These are phyloP conservation scores for Temnothorax unifasciatus DNA, from an alignment of 2,888 invertebrate species.

Conservation along the genomic window DNA sequence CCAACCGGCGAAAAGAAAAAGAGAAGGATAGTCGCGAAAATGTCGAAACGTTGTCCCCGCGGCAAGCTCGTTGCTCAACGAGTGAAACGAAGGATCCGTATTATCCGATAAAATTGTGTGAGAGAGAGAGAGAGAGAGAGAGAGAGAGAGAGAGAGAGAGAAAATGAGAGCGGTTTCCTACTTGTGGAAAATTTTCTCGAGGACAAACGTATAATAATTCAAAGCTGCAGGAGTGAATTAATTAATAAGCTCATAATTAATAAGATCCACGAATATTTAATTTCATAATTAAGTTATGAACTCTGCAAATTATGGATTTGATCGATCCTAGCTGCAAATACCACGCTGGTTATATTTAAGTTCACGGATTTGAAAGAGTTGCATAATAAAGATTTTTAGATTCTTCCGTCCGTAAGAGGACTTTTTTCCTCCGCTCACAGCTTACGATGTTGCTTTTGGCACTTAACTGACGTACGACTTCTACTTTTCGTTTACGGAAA, in stretches of 20 bases:
- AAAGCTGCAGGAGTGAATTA: neutral
- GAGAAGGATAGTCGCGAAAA: neutral
- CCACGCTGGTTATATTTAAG: neutral
- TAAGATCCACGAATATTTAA: neutral
- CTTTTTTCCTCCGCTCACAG: neutral
- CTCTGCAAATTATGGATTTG: neutral
- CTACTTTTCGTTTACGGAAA: neutral
- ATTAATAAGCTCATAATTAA: neutral
- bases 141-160: neutral
- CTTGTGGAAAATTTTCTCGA: conserved; percentile 1
- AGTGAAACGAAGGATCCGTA: conserved; percentile 24
- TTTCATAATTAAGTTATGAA: neutral
- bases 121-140: too few relatives aligned
- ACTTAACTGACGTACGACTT: neutral
- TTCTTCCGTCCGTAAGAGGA: neutral
- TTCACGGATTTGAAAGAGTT: conserved; percentile 2
- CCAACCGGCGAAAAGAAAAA: neutral
- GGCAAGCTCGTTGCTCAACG: neutral
- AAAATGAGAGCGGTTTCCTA: neutral
- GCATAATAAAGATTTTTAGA: neutral
- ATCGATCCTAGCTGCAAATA: neutral
- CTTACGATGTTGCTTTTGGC: neutral
- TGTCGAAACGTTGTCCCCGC: conserved; percentile 11
- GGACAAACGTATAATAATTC: neutral
- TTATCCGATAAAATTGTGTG: conserved; percentile 22